Evolutionary conservation across 1,140 invertebrate species (phyloP).

Genomic region (Drosophila cardini): DNA sequence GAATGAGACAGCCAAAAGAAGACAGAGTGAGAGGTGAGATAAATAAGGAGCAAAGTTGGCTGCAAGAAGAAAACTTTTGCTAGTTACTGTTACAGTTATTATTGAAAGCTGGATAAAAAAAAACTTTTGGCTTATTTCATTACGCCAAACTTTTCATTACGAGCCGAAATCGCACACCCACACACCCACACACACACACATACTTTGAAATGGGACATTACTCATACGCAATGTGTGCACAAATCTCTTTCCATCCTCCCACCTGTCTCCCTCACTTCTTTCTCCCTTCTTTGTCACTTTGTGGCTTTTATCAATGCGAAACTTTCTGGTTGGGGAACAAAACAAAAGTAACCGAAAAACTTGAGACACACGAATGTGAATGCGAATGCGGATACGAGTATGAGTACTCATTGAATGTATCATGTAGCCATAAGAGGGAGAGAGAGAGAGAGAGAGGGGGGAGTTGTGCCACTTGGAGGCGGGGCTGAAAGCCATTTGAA

Average conservation of each 20-base stretch:
- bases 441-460: no score
- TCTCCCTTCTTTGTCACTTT: slow-evolving; percentile 11
- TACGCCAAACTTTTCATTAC: slow-evolving; percentile 81
- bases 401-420: slow-evolving; percentile 39
- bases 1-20: background rate
- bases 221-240: slow-evolving; percentile 46
- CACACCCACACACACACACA: slow-evolving; percentile 4
- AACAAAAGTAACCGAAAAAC: slow-evolving; percentile 53
- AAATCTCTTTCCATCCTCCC: background rate
- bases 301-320: slow-evolving; percentile 49
- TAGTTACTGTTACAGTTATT: slow-evolving; percentile 82
- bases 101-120: slow-evolving; percentile 73
- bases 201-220: slow-evolving; percentile 29
- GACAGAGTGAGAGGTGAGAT: background rate
- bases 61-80: slow-evolving; percentile 63
- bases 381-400: background rate
- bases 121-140: slow-evolving; percentile 81
- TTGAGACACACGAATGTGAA: slow-evolving; percentile 23
- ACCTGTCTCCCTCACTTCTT: background rate
- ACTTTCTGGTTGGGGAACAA: slow-evolving; percentile 36
- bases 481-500: slow-evolving; percentile 46
- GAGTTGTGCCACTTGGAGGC: background rate
- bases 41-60: slow-evolving; percentile 16
- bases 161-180: slow-evolving; percentile 7
- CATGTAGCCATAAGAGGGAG: slow-evolving; percentile 16